phyloP scores from a whole-genome alignment of 2,888 invertebrate genomes.

The Tubulanus polymorphus region DNA sequence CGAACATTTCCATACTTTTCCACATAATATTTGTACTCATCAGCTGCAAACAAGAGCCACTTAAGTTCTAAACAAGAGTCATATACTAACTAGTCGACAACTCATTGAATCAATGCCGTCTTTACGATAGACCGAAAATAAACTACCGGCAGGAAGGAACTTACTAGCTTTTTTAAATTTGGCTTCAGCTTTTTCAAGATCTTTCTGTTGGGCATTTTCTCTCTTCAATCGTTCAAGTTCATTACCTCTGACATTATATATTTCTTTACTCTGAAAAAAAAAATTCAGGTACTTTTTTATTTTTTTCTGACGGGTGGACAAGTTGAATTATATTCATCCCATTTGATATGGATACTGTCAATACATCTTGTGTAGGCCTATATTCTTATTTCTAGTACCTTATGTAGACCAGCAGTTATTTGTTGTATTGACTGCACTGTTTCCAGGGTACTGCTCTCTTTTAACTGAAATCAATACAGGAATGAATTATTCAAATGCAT shows the following conservation, averaged over 20 bases:
- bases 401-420: constrained; percentile 72
- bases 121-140: too few species aligned
- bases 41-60: constrained; percentile 62
- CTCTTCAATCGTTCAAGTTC: constrained; percentile 87
- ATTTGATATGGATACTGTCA: too few species aligned
- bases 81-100: not conserved
- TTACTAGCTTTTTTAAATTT: constrained; percentile 85
- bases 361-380: too few species aligned
- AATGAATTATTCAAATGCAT: too few species aligned
- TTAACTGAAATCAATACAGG: constrained; percentile 69
- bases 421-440: constrained; percentile 82
- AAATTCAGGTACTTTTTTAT: not conserved
- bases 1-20: constrained; percentile 89
- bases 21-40: constrained; percentile 85
- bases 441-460: constrained; percentile 89
- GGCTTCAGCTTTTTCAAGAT: constrained; percentile 86
- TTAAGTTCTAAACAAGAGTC: too few species aligned
- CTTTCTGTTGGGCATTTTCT: constrained; percentile 85
- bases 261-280: constrained; percentile 70
- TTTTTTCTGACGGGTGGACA: not conserved
- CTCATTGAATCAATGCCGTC: constrained; percentile 3
- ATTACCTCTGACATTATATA: constrained; percentile 77
- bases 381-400: too few species aligned
- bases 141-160: too few species aligned
- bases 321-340: not conserved